Evolutionary conservation across 2,888 invertebrate genomes (phyloP).

Genomic region (Patella pellucida): DNA sequence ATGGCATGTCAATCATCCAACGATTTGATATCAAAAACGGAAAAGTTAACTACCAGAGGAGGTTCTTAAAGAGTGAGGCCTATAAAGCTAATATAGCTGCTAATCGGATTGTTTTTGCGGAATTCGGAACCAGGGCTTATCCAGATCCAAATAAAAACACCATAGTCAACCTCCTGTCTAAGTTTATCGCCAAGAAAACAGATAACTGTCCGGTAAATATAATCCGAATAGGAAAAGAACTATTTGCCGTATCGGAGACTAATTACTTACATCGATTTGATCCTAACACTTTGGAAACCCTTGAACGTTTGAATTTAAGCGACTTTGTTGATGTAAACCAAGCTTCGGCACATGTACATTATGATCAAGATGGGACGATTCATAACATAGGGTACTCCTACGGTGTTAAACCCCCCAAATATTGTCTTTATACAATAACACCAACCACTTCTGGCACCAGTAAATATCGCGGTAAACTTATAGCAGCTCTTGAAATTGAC

Average conservation of each 20-base stretch:
- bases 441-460: not conserved
- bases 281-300: slow-evolving; percentile 81
- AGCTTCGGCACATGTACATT: slow-evolving; percentile 13
- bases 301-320: not conserved
- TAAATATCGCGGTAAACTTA: not conserved
- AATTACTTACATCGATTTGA: slow-evolving; percentile 83
- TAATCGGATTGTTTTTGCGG: slow-evolving; percentile 81
- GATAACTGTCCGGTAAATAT: slow-evolving; percentile 93
- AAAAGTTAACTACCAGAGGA: slow-evolving; percentile 60
- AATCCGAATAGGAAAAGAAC: slow-evolving; percentile 89
- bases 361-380: not conserved
- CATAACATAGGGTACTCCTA: slow-evolving; percentile 14
- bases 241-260: slow-evolving; percentile 88
- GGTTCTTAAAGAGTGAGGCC: slow-evolving; percentile 80
- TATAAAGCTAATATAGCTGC: slow-evolving; percentile 79
- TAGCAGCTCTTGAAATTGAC: slow-evolving; percentile 2
- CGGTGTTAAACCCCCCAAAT: slow-evolving; percentile 16
- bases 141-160: slow-evolving; percentile 80
- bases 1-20: slow-evolving; percentile 82
- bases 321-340: slow-evolving; percentile 7
- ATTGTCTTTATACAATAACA: not conserved
- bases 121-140: slow-evolving; percentile 85
- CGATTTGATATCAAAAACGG: slow-evolving; percentile 71
- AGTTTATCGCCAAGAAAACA: slow-evolving; percentile 61
- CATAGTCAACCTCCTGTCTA: slow-evolving; percentile 64